Conservation (phyloP, 2,797 vertebrate species). For the Pogonophryne albipinna region DNA sequence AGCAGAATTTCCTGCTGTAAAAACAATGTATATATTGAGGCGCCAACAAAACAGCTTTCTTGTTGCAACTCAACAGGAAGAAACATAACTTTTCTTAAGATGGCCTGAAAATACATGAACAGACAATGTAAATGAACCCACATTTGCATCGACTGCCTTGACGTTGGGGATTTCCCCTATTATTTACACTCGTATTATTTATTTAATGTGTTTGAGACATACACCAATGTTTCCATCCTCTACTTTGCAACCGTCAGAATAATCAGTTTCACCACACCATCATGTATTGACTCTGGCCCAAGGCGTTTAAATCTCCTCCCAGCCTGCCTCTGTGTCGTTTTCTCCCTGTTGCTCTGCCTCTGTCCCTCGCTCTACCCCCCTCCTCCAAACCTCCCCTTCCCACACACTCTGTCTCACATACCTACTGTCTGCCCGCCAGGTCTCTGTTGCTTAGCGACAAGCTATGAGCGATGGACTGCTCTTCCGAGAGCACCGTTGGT, state of each 20-base stretch:
- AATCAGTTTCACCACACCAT: conserved; percentile 32
- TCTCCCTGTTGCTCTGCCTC: conserved; percentile 56
- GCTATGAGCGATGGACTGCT: conserved; percentile 82
- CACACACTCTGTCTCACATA: conserved; percentile 81
- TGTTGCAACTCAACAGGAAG: neutral
- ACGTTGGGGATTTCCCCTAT: neutral
- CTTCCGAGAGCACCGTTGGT: conserved; percentile 85
- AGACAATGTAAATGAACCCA: neutral
- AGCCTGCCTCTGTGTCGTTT: conserved; percentile 44
- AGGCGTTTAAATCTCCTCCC: conserved; percentile 35
- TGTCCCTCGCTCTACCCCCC: conserved; percentile 44
- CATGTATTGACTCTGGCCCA: conserved; percentile 31
- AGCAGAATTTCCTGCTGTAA: conserved; percentile 2
- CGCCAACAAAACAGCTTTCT: conserved; percentile 33
- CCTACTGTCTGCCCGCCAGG: conserved; percentile 86
- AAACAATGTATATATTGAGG: conserved; percentile 16
- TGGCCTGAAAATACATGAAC: conserved; percentile 8
- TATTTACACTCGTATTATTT: neutral
- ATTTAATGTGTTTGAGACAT: neutral
- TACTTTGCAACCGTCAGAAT: conserved; percentile 34
- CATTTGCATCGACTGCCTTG: neutral
- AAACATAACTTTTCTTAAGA: neutral
- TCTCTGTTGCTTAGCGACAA: conserved; percentile 89
- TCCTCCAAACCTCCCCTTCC: conserved; percentile 65
- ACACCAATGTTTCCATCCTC: conserved; percentile 23